Percentiles rank a stretch among this genome's conserved stretches.
These are phyloP conservation scores for Thecocarcelia acutangulata DNA, from an alignment of 2,888 invertebrate genomes.

Conservation along the genomic window DNA sequence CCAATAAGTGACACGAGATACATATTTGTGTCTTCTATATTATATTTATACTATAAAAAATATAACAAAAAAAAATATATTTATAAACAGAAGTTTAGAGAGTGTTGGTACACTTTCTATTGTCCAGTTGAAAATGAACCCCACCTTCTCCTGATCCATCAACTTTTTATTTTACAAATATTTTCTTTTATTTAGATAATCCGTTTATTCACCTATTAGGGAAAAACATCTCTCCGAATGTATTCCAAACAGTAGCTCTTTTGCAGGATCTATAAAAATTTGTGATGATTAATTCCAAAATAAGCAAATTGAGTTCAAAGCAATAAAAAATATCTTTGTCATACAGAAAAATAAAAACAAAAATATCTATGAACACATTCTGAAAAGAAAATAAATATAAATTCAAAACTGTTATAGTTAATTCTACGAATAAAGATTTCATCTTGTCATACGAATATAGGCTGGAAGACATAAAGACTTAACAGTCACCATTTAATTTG, in stretches of 20 bases:
- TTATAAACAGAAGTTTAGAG: too few relatives aligned
- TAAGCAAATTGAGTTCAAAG: slow-evolving; percentile 42
- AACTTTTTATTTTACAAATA: too few relatives aligned
- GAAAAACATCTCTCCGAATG: background rate
- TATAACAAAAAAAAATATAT: too few relatives aligned
- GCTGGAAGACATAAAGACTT: slow-evolving; percentile 36
- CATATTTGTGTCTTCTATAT: too few relatives aligned
- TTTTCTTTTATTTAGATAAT: background rate
- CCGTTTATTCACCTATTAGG: background rate
- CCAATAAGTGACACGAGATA: too few relatives aligned
- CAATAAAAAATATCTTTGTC: slow-evolving; percentile 41
- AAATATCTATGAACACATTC: slow-evolving; percentile 8
- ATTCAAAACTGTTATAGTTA: slow-evolving; percentile 60
- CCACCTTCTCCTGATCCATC: too few relatives aligned
- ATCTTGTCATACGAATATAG: slow-evolving; percentile 51
- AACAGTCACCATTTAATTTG: slow-evolving; percentile 49
- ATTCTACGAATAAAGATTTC: slow-evolving; percentile 68
- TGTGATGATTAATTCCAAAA: slow-evolving; percentile 17
- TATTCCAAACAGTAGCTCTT: slow-evolving; percentile 26
- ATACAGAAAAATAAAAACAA: slow-evolving; percentile 10
- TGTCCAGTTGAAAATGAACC: too few relatives aligned
- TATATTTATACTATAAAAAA: too few relatives aligned
- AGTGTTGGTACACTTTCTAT: too few relatives aligned
- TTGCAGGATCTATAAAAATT: slow-evolving; percentile 18
- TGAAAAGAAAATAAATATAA: slow-evolving; percentile 37